phyloP scores from a whole-genome alignment of 2,113 vertebrate genomes.

The Puntigrus tetrazona region DNA sequence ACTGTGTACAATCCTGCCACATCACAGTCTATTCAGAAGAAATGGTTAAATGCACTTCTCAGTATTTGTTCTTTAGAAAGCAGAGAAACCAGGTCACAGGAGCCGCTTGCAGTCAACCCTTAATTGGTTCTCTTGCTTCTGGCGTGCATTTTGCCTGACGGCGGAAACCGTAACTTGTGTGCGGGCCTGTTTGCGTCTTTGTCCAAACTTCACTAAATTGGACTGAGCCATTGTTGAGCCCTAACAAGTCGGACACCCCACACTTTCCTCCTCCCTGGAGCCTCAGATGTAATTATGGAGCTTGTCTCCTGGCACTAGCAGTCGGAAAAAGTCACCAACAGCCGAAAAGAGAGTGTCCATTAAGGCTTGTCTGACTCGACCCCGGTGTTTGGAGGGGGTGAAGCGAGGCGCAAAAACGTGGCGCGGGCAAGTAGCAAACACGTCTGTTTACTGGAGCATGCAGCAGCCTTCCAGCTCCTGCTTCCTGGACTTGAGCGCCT shows the following conservation, averaged over 20 bases:
- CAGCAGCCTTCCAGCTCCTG: constrained; percentile 47
- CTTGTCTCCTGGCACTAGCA: constrained; percentile 41
- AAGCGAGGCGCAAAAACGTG: constrained; percentile 46
- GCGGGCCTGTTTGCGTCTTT: not conserved
- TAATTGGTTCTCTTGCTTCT: constrained; percentile 41
- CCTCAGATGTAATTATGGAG: constrained; percentile 47
- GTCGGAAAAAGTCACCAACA: constrained; percentile 55
- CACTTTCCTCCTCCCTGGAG: constrained; percentile 38
- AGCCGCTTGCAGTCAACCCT: constrained; percentile 16
- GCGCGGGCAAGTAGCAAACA: constrained; percentile 34
- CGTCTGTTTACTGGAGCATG: constrained; percentile 43
- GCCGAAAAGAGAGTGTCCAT: constrained; percentile 51
- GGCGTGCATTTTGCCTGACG: constrained; percentile 3
- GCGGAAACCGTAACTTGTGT: not conserved
- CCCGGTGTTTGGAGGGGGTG: constrained; percentile 51
- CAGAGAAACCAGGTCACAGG: constrained; percentile 38
- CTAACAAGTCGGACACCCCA: constrained; percentile 39
- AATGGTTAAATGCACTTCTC: constrained; percentile 19
- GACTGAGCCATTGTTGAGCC: constrained; percentile 26
- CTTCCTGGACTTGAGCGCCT: constrained; percentile 19
- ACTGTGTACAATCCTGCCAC: constrained; percentile 1
- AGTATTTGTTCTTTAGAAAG: constrained; percentile 26
- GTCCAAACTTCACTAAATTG: constrained; percentile 29
- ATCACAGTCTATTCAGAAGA: constrained; percentile 42
- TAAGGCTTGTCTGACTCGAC: constrained; percentile 48